Percentiles rank a stretch among this genome's conserved stretches.
Evolutionary conservation across 2,888 invertebrate genomes (phyloP).

Genomic region (Eupsilia transversa): DNA sequence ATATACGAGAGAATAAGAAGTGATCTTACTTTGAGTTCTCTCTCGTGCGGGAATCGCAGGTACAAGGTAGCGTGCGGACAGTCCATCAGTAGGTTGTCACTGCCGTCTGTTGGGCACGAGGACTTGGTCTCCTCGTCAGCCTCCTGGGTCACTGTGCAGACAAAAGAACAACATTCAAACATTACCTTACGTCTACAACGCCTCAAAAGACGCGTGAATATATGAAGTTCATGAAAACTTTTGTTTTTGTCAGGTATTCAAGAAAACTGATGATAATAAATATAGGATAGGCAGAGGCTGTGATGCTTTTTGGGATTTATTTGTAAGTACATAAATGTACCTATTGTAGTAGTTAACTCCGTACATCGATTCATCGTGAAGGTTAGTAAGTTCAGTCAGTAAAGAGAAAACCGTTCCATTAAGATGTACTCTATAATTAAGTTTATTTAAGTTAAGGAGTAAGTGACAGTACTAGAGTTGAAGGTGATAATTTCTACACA

Average conservation of each 20-base stretch:
- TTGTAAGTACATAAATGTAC: neutral
- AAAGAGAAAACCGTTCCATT: no score
- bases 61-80: slow-evolving; percentile 93
- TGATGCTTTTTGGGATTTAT: neutral
- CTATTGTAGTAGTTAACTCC: neutral
- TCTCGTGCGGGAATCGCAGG: slow-evolving; percentile 93
- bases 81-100: slow-evolving; percentile 92
- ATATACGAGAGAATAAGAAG: neutral
- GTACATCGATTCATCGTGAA: neutral
- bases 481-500: neutral
- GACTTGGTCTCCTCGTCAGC: slow-evolving; percentile 90
- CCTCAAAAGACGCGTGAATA: neutral
- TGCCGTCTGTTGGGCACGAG: slow-evolving; percentile 90
- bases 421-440: no score
- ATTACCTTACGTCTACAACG: neutral
- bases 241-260: neutral
- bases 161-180: slow-evolving; percentile 11
- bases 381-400: neutral
- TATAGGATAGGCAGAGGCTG: no score
- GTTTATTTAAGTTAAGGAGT: slow-evolving; percentile 2
- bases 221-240: neutral
- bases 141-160: slow-evolving; percentile 91
- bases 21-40: slow-evolving; percentile 91
- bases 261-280: neutral
- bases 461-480: neutral